Evolutionary conservation across 2,888 invertebrate species (phyloP).

Genomic region (Halictus quadricinctus): DNA sequence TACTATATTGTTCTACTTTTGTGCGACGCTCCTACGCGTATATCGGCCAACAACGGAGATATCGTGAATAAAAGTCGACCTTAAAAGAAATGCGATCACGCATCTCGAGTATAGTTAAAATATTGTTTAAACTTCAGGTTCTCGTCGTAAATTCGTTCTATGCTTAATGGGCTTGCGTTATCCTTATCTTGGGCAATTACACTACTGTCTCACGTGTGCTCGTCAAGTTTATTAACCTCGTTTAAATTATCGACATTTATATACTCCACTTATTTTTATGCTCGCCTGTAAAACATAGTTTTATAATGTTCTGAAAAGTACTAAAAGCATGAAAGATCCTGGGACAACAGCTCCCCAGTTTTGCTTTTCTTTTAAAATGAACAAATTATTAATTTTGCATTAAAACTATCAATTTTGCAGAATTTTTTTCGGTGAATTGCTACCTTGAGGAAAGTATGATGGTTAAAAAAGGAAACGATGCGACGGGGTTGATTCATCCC

Average conservation of each 20-base stretch:
- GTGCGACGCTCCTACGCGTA: slow-evolving; percentile 45
- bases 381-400: no score
- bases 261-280: not conserved
- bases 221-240: not conserved
- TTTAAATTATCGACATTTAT: not conserved
- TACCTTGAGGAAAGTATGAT: no score
- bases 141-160: not conserved
- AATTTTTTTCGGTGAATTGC: no score
- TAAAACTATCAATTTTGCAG: no score
- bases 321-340: not conserved
- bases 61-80: slow-evolving; percentile 39
- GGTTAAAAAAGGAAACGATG: no score
- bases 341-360: no score
- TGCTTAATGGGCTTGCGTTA: not conserved
- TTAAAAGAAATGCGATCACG: not conserved
- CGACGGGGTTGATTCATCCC: no score
- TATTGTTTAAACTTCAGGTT: slow-evolving; percentile 22
- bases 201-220: not conserved
- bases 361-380: no score
- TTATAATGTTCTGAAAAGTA: not conserved
- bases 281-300: not conserved
- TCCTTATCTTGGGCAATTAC: not conserved
- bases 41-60: not conserved
- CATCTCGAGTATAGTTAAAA: slow-evolving; percentile 17
- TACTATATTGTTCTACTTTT: slow-evolving; percentile 72